Conservation (phyloP, 2,113 vertebrate genomes). For the Phylloscopus trochilus region DNA sequence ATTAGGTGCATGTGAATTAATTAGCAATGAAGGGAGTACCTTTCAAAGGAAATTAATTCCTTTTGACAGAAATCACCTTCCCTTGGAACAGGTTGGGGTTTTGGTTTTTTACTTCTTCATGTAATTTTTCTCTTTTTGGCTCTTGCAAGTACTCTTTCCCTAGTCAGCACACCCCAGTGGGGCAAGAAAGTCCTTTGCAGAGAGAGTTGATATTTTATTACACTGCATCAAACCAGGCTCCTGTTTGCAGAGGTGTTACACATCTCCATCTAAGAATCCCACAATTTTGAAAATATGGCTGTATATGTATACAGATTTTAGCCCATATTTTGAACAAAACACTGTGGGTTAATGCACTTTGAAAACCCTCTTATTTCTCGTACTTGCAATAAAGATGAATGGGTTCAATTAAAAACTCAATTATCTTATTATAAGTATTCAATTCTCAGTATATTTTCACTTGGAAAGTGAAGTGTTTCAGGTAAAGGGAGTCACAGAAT, state of each 20-base stretch:
- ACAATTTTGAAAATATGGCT: neutral
- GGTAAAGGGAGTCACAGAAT: neutral
- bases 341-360: neutral
- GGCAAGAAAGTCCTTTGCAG: neutral
- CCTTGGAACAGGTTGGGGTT: neutral
- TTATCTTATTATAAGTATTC: neutral
- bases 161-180: neutral
- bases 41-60: conserved; percentile 20
- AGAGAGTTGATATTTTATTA: neutral
- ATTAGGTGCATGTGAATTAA: conserved; percentile 1
- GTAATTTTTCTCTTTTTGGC: neutral
- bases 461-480: neutral
- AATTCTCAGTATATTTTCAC: neutral
- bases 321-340: neutral
- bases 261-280: neutral
- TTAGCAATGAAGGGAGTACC: neutral
- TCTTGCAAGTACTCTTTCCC: neutral
- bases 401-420: neutral
- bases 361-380: neutral
- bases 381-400: neutral
- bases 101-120: neutral
- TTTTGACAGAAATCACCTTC: neutral
- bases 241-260: neutral
- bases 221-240: neutral
- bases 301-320: neutral